A percentile compares a stretch with the other conserved stretches of the same genome.
These are phyloP conservation scores for Spodoptera litura DNA, from an alignment of 1,140 invertebrate species.

Conservation along the genomic window DNA sequence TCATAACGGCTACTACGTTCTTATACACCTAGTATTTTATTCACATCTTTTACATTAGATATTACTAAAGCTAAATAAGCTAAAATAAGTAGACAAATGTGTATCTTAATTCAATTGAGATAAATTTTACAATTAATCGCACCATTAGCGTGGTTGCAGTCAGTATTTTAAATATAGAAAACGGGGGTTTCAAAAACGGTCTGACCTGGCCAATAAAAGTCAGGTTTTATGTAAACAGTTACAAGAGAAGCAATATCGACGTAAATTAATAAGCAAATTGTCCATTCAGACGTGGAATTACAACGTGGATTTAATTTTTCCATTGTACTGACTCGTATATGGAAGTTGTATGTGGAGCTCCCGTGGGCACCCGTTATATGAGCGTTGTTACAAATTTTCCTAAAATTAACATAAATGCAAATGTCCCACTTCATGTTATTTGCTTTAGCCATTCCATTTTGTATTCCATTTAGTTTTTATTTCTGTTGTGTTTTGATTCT, in stretches of 20 bases:
- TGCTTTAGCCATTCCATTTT: slow-evolving; percentile 61
- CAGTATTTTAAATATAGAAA: neutral
- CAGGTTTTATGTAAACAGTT: slow-evolving; percentile 14
- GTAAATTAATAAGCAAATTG: slow-evolving; percentile 30
- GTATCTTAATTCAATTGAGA: too few species aligned
- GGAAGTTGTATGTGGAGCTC: slow-evolving; percentile 31
- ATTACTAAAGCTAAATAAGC: too few species aligned
- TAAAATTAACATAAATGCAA: slow-evolving; percentile 71
- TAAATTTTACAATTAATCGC: too few species aligned
- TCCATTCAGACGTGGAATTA: slow-evolving; percentile 18
- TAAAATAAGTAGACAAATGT: too few species aligned
- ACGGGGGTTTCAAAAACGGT: neutral
- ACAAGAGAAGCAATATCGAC: slow-evolving; percentile 21
- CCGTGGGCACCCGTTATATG: slow-evolving; percentile 36
- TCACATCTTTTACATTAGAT: too few species aligned
- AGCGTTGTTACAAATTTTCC: slow-evolving; percentile 54
- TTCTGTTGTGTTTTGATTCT: slow-evolving; percentile 10
- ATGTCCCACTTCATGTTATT: slow-evolving; percentile 64
- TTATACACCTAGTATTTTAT: too few species aligned
- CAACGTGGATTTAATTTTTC: slow-evolving; percentile 33
- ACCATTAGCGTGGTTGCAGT: too few species aligned
- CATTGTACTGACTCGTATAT: slow-evolving; percentile 14
- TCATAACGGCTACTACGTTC: too few species aligned
- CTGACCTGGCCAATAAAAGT: neutral
- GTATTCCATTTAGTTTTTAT: slow-evolving; percentile 50